phyloP scores from a whole-genome alignment of 1,140 invertebrate species.

The Trachymyrmex cornetzi region DNA sequence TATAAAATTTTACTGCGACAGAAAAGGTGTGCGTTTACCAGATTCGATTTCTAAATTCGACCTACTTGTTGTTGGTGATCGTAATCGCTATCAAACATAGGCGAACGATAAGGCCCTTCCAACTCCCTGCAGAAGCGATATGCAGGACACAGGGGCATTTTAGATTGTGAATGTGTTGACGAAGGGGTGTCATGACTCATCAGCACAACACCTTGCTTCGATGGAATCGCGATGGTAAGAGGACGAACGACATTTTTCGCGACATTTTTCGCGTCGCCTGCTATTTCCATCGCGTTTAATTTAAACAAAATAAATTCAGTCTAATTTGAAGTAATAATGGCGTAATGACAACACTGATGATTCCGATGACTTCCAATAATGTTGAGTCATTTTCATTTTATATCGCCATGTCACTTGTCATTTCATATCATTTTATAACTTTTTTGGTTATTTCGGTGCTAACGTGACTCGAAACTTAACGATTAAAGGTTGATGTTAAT shows the following conservation, averaged over 20 bases:
- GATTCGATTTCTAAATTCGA: background rate
- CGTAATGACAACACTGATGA: background rate
- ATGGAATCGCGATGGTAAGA: background rate
- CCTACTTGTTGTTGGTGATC: slow-evolving; percentile 39
- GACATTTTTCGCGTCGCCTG: background rate
- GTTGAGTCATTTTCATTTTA: slow-evolving; percentile 17
- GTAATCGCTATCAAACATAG: background rate
- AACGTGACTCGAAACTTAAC: slow-evolving; percentile 13
- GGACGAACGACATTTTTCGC: background rate
- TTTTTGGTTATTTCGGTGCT: background rate
- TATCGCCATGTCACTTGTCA: slow-evolving; percentile 7
- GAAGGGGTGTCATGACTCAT: background rate
- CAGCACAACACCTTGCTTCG: background rate
- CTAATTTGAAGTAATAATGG: background rate
- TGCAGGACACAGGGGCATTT: slow-evolving; percentile 12
- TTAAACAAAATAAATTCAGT: background rate
- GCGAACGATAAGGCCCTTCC: background rate
- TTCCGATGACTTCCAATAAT: background rate
- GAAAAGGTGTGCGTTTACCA: background rate
- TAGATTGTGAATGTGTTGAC: background rate
- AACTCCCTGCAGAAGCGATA: slow-evolving; percentile 16
- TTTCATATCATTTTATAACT: background rate
- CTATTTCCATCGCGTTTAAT: slow-evolving; percentile 17
- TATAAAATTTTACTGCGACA: background rate
- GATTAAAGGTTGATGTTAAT: slow-evolving; percentile 17